phyloP scores from a whole-genome alignment of 2,113 vertebrate genomes.

The Urocynchramus pylzowi region DNA sequence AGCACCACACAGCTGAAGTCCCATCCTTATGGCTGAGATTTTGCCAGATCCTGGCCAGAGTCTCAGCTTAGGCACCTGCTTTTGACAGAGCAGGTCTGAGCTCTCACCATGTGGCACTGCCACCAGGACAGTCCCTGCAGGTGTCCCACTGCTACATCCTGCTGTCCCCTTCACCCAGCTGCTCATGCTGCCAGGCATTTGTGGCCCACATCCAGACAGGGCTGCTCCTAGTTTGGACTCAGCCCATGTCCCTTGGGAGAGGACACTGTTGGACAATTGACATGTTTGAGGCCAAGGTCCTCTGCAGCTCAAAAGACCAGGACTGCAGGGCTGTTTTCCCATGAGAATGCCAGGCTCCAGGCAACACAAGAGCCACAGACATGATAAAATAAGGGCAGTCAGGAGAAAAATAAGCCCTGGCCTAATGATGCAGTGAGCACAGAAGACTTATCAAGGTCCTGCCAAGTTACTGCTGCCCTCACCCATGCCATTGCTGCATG shows the following conservation, averaged over 20 bases:
- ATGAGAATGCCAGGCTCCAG: background rate
- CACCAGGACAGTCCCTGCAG: background rate
- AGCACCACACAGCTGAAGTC: background rate
- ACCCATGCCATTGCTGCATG: background rate
- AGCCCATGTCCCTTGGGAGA: background rate
- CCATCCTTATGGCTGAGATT: background rate
- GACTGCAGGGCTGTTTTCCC: background rate
- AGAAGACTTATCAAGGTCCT: background rate
- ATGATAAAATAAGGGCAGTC: background rate
- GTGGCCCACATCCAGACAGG: background rate
- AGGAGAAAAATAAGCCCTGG: background rate
- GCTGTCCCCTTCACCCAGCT: background rate
- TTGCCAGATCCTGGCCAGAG: background rate
- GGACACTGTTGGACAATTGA: background rate
- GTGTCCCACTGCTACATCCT: background rate
- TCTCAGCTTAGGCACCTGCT: background rate
- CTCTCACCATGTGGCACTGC: background rate
- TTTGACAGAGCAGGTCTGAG: background rate
- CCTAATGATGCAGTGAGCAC: background rate
- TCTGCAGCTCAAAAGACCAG: background rate
- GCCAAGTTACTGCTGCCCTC: background rate
- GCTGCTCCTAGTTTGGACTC: background rate
- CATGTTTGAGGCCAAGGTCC: background rate
- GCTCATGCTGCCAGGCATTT: rapidly evolving
- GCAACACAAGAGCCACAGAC: background rate